Evolutionary conservation across 2,888 invertebrate genomes (phyloP).

Genomic region (Autographa gamma): DNA sequence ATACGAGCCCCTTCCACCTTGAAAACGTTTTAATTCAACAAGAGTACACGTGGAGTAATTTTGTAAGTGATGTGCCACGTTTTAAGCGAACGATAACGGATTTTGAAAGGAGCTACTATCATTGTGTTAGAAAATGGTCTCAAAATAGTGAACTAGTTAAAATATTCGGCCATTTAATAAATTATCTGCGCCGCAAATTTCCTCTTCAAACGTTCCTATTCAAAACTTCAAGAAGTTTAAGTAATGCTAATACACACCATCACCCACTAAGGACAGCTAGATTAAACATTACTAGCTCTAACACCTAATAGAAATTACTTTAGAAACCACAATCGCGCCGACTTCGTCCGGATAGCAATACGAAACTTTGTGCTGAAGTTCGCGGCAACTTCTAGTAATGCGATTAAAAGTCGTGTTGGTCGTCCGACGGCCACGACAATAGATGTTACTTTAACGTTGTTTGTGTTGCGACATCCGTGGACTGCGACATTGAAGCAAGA

Average conservation of each 20-base stretch:
- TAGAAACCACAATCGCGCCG: slow-evolving; percentile 48
- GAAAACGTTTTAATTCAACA: slow-evolving; percentile 76
- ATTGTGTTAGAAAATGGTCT: neutral
- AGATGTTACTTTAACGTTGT: slow-evolving; percentile 78
- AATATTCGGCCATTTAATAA: too few relatives aligned
- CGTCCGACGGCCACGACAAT: slow-evolving; percentile 68
- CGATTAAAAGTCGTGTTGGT: slow-evolving; percentile 76
- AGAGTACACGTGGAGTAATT: slow-evolving; percentile 72
- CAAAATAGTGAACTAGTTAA: too few relatives aligned
- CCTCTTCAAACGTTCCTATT: neutral
- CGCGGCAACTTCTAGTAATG: slow-evolving; percentile 69
- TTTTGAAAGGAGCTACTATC: slow-evolving; percentile 12
- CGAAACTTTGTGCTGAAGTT: slow-evolving; percentile 64
- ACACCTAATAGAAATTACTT: slow-evolving; percentile 58
- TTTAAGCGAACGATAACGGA: slow-evolving; percentile 32
- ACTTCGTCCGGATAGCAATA: slow-evolving; percentile 53
- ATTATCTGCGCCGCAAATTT: too few relatives aligned
- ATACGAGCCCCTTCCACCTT: slow-evolving; percentile 71
- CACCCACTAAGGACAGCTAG: slow-evolving; percentile 36
- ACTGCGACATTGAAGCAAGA: slow-evolving; percentile 53
- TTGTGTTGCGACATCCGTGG: slow-evolving; percentile 61
- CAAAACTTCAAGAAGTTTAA: slow-evolving; percentile 1
- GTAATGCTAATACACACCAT: neutral
- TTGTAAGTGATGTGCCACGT: slow-evolving; percentile 69
- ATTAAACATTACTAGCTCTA: slow-evolving; percentile 52